Base-by-base conservation (phyloP, 2,888 invertebrate species). In the Hypercompe scribonia region DNA sequence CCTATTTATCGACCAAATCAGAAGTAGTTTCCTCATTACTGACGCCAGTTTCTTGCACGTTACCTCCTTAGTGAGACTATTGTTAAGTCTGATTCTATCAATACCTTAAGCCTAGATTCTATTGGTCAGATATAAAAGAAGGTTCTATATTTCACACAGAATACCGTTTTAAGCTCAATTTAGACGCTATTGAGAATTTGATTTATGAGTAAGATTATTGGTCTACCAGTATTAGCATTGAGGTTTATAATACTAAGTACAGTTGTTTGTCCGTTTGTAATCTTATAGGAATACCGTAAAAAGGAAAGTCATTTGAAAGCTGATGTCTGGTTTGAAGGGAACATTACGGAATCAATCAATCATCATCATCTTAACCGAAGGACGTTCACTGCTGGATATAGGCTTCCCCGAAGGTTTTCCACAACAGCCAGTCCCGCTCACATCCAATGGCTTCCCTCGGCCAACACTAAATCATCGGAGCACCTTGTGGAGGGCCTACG, bases 81-180 rank as follows among this genome's bases (percentile, higher is more conserved):
- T 81, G 80, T 81, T 72, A 68, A 46, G 50, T 18, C 33, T 54
- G 80, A 73, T 73, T 50, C 34, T 72, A 77, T 80, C 72, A 28
- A 65, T 72, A 72, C 68, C 21, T 24, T 70, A 63, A 70, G 33
- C 65, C 72, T 68, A 77, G 78, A 77, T 82, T 71, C 34, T 80
- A 75, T 42, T 63, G 42, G 42, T n/a, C 58, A 61, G 73, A 73
- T 75, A 77, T 78, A 74, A 58, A 5, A 75, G 78, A 82, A 73
- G 67, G 71, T 13, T 71, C n/a, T 70, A 78, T 81, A 81, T 70
- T 72, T 77, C 71, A 77, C 42, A 77, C 63, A 21, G 77, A 78
- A 71, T 74, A 73, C 78, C 64, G 71, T 67, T 78, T 80, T 73
- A 81, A 33, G 70, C 18, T 73, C 73, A 74, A 70, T 80, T 80